Evolutionary conservation across 2,888 invertebrate species (phyloP).

Genomic region (Helobdella robusta): DNA sequence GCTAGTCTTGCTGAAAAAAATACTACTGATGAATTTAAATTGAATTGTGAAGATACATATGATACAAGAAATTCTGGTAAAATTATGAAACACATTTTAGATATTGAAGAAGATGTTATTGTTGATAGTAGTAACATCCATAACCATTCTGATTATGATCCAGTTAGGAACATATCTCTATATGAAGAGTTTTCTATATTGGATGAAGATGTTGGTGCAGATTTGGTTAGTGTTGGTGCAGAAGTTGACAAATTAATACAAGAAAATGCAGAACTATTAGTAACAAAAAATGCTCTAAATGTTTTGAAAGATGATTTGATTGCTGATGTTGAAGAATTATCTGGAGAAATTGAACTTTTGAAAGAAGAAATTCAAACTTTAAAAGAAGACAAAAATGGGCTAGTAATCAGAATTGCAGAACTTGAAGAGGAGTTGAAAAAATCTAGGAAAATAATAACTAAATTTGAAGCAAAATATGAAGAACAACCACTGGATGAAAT

Average conservation of each 20-base stretch:
- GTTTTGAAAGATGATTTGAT: slow-evolving; percentile 20
- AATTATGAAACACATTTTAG: neutral
- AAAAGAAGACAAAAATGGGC: neutral
- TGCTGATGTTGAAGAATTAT: slow-evolving; percentile 14
- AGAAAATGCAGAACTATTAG: slow-evolving; percentile 15
- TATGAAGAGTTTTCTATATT: slow-evolving; percentile 15
- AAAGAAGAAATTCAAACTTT: neutral
- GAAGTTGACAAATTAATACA: slow-evolving; percentile 19
- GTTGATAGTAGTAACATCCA: neutral
- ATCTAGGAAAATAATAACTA: neutral
- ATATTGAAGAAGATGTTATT: slow-evolving; percentile 2
- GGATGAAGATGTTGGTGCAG: slow-evolving; percentile 12
- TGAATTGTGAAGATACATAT: too few relatives aligned
- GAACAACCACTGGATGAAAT: slow-evolving; percentile 10
- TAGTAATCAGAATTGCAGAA: neutral
- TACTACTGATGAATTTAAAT: too few relatives aligned
- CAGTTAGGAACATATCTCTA: neutral
- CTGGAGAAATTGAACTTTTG: slow-evolving; percentile 7
- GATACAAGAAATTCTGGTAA: neutral
- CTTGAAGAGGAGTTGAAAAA: slow-evolving; percentile 13
- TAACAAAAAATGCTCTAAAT: slow-evolving; percentile 17
- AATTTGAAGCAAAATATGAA: slow-evolving; percentile 13
- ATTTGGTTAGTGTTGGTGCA: slow-evolving; percentile 15
- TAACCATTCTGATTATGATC: neutral
- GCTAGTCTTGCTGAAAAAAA: too few relatives aligned